phyloP scores from a whole-genome alignment of 2,113 vertebrate genomes.

The Syngnathoides biaculeatus region DNA sequence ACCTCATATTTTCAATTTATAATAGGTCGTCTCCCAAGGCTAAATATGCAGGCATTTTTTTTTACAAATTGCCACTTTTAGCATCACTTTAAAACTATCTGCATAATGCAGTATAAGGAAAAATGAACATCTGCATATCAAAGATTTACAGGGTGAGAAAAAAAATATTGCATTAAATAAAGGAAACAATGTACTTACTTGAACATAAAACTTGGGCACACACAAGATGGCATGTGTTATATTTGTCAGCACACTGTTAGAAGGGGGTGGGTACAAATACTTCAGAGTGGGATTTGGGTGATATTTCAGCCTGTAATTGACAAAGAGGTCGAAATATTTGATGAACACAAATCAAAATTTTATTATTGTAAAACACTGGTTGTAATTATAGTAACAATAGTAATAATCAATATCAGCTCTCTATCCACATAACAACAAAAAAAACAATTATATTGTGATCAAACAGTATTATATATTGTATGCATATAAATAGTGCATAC shows the following conservation, averaged over 20 bases:
- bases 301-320: slow-evolving; percentile 83
- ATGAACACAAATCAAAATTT: neutral
- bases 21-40: slow-evolving; percentile 19
- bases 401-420: too few species aligned
- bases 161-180: neutral
- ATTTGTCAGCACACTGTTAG: slow-evolving; percentile 85
- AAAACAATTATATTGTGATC: too few species aligned
- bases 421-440: too few species aligned
- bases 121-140: slow-evolving; percentile 5
- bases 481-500: too few species aligned
- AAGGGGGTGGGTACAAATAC: slow-evolving; percentile 94
- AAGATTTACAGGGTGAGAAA: neutral
- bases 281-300: slow-evolving; percentile 89
- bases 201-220: slow-evolving; percentile 95
- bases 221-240: slow-evolving; percentile 89
- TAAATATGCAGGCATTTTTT: slow-evolving; percentile 8
- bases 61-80: slow-evolving; percentile 8
- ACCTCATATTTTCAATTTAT: slow-evolving; percentile 40
- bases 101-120: neutral
- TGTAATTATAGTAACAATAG: too few species aligned
- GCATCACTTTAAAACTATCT: slow-evolving; percentile 11
- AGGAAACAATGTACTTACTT: slow-evolving; percentile 73
- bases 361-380: neutral
- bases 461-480: too few species aligned
- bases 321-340: neutral